phyloP scores from a whole-genome alignment of 2,113 vertebrate species.

The Orycteropus afer region DNA sequence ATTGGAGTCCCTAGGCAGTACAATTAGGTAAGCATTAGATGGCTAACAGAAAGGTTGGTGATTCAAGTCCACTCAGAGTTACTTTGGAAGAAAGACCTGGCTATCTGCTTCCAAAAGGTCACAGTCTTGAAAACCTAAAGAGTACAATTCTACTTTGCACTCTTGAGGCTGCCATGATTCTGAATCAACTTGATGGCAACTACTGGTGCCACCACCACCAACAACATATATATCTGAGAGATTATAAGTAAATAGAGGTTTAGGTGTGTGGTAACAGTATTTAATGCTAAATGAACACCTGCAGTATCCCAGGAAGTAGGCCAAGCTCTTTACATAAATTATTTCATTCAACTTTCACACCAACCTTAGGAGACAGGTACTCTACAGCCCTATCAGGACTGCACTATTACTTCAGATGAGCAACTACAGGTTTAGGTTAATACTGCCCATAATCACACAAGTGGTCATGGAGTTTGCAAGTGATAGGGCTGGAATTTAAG shows the following conservation, averaged over 20 bases:
- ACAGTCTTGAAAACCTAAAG: background rate
- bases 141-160: background rate
- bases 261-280: background rate
- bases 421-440: background rate
- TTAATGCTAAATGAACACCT: background rate
- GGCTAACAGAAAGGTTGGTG: background rate
- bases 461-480: too few relatives aligned
- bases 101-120: background rate
- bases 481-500: conserved; percentile 6
- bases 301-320: background rate
- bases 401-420: background rate
- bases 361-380: background rate
- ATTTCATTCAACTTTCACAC: background rate
- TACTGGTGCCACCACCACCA: background rate
- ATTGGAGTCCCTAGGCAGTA: background rate
- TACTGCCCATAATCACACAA: background rate
- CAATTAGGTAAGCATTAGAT: background rate
- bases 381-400: too few relatives aligned
- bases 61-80: background rate
- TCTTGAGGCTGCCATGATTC: background rate
- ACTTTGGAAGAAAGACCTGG: background rate
- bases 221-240: background rate
- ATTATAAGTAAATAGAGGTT: background rate
- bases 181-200: background rate
- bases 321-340: background rate